Conservation (phyloP, 2,113 vertebrate species). For the Neopipo cinnamomea region DNA sequence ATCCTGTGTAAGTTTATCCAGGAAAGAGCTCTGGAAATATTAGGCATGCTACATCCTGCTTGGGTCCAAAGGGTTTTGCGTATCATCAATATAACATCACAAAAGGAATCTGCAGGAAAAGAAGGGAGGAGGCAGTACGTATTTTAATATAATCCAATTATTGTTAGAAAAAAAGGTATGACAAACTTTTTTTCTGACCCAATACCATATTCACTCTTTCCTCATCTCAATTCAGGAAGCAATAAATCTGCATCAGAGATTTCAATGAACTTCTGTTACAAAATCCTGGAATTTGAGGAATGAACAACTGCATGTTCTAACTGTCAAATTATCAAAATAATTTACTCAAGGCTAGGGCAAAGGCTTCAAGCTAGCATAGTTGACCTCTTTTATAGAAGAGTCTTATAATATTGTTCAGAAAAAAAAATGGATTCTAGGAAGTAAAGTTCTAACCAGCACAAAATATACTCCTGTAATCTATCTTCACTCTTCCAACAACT, state of each 20-base stretch:
- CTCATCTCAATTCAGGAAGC: slow-evolving; percentile 47
- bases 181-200: neutral
- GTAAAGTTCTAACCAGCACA: slow-evolving; percentile 84
- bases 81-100: neutral
- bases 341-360: slow-evolving; percentile 2
- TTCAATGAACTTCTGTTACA: slow-evolving; percentile 31
- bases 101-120: neutral
- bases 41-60: neutral
- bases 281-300: slow-evolving; percentile 38
- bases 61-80: neutral
- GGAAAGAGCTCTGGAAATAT: neutral
- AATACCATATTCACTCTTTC: slow-evolving; percentile 1
- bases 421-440: slow-evolving; percentile 8
- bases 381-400: neutral
- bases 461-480: slow-evolving; percentile 87
- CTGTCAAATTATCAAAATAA: slow-evolving; percentile 26
- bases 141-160: neutral
- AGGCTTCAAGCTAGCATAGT: neutral
- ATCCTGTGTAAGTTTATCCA: neutral
- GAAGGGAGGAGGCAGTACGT: neutral
- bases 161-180: neutral
- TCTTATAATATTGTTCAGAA: neutral
- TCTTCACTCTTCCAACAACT: slow-evolving; percentile 90
- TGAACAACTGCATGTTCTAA: slow-evolving; percentile 18
- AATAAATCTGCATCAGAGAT: slow-evolving; percentile 39